A percentile compares a stretch with the other conserved stretches of the same genome.
These are phyloP conservation scores for Myiagra hebetior DNA, from an alignment of 2,113 vertebrate genomes.

Conservation along the genomic window DNA sequence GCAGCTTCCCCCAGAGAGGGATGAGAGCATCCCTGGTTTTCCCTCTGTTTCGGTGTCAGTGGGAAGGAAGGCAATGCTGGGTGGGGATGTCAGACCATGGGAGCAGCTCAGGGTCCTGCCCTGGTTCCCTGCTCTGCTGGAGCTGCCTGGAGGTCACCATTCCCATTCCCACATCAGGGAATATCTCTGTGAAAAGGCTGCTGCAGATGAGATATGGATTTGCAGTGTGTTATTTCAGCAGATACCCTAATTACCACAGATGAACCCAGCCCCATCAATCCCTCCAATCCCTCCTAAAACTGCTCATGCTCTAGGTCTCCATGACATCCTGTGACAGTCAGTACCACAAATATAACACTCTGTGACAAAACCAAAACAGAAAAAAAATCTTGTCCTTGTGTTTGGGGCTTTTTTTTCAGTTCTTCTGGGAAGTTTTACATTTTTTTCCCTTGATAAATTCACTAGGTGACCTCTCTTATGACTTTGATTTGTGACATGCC, in stretches of 20 bases:
- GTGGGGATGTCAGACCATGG: rapidly evolving
- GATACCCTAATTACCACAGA: neutral
- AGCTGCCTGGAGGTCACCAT: neutral
- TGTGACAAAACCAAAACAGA: neutral
- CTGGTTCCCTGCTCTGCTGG: neutral
- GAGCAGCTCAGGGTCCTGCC: neutral
- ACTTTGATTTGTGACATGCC: neutral
- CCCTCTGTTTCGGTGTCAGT: neutral
- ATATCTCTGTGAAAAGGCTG: neutral
- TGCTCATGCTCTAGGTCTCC: neutral
- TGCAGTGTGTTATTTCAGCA: neutral
- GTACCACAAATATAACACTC: neutral
- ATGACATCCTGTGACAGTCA: neutral
- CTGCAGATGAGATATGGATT: rapidly evolving
- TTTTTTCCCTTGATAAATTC: neutral
- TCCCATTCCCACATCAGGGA: neutral
- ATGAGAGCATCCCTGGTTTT: neutral
- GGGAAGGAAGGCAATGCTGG: neutral
- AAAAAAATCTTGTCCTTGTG: rapidly evolving
- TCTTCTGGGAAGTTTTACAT: neutral
- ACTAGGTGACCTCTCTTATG: rapidly evolving
- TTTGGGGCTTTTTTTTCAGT: neutral
- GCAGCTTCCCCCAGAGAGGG: neutral
- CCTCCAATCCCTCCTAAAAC: neutral
- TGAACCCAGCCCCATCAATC: neutral